Base-by-base conservation (phyloP, 2,797 vertebrate species). In the Eleutherodactylus coqui region DNA sequence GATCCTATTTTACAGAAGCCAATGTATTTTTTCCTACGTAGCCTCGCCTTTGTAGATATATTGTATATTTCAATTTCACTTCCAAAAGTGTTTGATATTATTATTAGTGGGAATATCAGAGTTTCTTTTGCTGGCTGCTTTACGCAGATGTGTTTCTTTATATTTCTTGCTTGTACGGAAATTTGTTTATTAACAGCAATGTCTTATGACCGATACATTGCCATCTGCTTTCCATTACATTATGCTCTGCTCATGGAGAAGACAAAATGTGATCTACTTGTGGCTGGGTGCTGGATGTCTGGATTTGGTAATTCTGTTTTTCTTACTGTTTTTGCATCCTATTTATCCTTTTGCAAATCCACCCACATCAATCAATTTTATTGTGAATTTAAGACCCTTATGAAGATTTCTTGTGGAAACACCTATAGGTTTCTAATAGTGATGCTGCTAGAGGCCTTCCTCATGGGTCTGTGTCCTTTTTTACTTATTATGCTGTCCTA, bases 371-470 rank as follows among this genome's bases (percentile, higher is more conserved):
- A 90, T 5, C 83, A 88, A 38, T 83, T 89, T 49, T 90, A 89
- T 70, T 89, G 89, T 62, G 88, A 90, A 19, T 53, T 85, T 8
- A 90, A 83, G 72, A 82, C 89, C 47, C 79, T 90, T 58, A 36
- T 87, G 32, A 89, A 85, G 13, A 89, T 90, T 72, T 91, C 87
- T 47, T 90, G 88, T 72, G 82, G 86, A 13, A 45, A 90, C 51
- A 83, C 53, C 0, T 58, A 0, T 4, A 16, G 51, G 5, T 88
- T 89, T 27, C 77, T 89, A 69, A 43, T 85, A 27, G 75, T 88
- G 58, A 79, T 85, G 38, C 88, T 87, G 2, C 0, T 89, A 17
- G 81, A 90, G 0, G 85, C 88, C 2, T 69, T 29, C 0, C 24
- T 84, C 0, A 67, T 89, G 24, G 64, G 84, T 4, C 55, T 89